These are phyloP conservation scores for Threskiornis aethiopicus DNA, from an alignment of 2,797 vertebrate species.

Conservation along the genomic window DNA sequence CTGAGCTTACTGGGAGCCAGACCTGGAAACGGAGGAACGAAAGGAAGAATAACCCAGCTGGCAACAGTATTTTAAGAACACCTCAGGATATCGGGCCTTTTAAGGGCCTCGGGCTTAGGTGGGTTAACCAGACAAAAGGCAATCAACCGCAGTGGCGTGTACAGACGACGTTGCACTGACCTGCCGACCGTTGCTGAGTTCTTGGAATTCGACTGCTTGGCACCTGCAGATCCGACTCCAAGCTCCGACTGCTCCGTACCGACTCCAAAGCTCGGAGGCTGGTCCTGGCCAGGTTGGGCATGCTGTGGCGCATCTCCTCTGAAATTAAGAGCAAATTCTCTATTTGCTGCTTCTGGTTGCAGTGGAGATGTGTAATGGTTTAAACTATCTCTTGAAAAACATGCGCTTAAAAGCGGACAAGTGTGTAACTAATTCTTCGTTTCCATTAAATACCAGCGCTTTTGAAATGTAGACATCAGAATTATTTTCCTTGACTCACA, in stretches of 20 bases:
- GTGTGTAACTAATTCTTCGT: not conserved
- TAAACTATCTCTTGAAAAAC: not conserved
- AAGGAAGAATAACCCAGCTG: not conserved
- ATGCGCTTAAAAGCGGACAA: fast-evolving
- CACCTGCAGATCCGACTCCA: constrained; percentile 93
- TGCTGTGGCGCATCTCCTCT: constrained; percentile 93
- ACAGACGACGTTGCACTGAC: constrained; percentile 49
- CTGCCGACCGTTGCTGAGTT: constrained; percentile 85
- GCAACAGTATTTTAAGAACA: fast-evolving
- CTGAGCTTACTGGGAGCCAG: constrained; percentile 80
- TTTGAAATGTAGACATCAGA: fast-evolving
- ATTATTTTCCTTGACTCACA: fast-evolving
- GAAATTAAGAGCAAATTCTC: constrained; percentile 32
- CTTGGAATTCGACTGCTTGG: constrained; percentile 88
- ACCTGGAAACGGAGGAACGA: constrained; percentile 53
- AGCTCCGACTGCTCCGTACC: constrained; percentile 89
- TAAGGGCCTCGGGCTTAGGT: not conserved
- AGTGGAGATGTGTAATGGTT: fast-evolving
- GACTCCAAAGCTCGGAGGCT: constrained; percentile 88
- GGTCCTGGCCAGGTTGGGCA: constrained; percentile 92
- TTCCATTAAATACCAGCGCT: not conserved
- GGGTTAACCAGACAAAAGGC: fast-evolving
- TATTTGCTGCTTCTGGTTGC: not conserved
- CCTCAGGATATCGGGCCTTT: not conserved
- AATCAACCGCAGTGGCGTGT: not conserved